Percentiles rank a stretch among this genome's conserved stretches.
phyloP scores from a whole-genome alignment of 2,797 vertebrate species.

The Falco novaeseelandiae region DNA sequence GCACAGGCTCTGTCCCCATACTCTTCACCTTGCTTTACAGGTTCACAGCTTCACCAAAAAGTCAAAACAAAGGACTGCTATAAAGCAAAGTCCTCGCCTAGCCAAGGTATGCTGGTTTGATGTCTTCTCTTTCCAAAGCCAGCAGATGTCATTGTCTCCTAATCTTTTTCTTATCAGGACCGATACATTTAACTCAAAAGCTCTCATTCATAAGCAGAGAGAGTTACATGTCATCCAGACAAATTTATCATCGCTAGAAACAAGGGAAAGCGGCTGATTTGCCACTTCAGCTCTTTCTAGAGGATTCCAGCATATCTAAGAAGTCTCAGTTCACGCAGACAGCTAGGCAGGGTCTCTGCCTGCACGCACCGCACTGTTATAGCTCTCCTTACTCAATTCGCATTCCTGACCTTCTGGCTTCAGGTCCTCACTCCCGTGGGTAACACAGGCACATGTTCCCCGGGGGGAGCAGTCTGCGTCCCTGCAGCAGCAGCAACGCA shows the following conservation, averaged over 20 bases:
- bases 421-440: neutral
- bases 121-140: slow-evolving; percentile 48
- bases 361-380: rapidly evolving
- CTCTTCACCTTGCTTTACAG: rapidly evolving
- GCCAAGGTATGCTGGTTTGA: neutral
- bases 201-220: slow-evolving; percentile 13
- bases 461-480: neutral
- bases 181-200: slow-evolving; percentile 17
- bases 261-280: neutral
- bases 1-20: rapidly evolving
- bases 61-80: neutral
- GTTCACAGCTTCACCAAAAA: neutral
- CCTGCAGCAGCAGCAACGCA: neutral
- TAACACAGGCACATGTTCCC: neutral
- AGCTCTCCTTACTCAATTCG: neutral
- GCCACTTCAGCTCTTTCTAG: neutral
- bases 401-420: neutral
- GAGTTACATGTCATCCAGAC: neutral
- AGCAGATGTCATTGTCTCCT: slow-evolving; percentile 69
- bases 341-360: neutral
- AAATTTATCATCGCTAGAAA: neutral
- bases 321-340: neutral
- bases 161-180: slow-evolving; percentile 21
- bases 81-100: neutral
- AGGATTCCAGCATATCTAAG: neutral